phyloP scores from a whole-genome alignment of 2,113 vertebrate species.

The Apaloderma vittatum region DNA sequence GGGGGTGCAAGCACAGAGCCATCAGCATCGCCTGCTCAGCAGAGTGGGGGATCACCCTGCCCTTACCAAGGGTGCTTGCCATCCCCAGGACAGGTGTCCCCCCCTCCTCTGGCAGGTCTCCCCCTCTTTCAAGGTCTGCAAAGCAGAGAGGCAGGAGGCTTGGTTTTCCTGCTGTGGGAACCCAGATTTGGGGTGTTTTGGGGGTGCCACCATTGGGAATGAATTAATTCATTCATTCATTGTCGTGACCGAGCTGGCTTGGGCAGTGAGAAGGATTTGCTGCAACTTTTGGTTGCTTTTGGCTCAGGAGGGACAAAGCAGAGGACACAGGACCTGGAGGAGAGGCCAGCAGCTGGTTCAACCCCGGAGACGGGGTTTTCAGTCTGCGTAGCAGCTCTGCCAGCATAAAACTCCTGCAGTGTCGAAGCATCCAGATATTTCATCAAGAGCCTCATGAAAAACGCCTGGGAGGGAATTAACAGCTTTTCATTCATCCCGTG shows the following conservation, averaged over 20 bases:
- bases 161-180: neutral
- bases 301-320: neutral
- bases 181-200: accelerated
- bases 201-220: neutral
- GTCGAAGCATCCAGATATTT: neutral
- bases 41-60: neutral
- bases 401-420: neutral
- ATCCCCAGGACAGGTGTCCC: neutral
- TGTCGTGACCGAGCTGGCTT: neutral
- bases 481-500: neutral
- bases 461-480: neutral
- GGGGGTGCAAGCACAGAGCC: neutral
- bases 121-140: neutral
- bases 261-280: neutral
- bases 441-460: slow-evolving; percentile 13
- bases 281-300: neutral
- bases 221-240: neutral
- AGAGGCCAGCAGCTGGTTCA: neutral
- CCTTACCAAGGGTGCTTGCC: neutral
- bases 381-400: accelerated
- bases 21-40: neutral
- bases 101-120: neutral
- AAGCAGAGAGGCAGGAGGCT: neutral
- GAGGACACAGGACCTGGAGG: neutral
- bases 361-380: neutral